Base-by-base conservation (phyloP, 1,140 invertebrate species). In the Brachionus manjavacas region DNA sequence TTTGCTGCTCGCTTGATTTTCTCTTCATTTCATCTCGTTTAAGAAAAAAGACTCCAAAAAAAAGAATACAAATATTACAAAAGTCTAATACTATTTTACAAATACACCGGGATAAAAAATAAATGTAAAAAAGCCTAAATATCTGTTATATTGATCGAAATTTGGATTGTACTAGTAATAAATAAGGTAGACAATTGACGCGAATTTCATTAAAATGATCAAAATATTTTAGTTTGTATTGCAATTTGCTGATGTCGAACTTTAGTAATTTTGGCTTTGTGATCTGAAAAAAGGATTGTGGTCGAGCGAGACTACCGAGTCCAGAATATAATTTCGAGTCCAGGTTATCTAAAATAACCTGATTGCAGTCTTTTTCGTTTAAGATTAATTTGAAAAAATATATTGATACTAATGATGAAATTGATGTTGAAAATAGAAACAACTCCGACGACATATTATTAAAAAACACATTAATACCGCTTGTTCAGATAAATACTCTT, bases 1-100 rank as follows among this genome's bases (percentile, higher is more conserved):
- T 25, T 49, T 46, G 16, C 25, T 76, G 39, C n/a, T 76, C 43
- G 43, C 49, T 76, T 20, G 72, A 20, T 76, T 76, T 76, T 76
- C 72, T 46, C 72, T 76, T 76, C 72, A 76, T 76, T 76, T 76
- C 72, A 76, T 76, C 52, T 76, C 72, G 52, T 25, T 76, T 49
- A 25, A 74, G 20, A 74, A 74, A n/a, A 43, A 43, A 74, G 28
- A 52, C 7, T 35, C 46, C 16, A 52, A 52, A 49, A 0, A 35
- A 35, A 35, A 60, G 25, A 60, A 60, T 60, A 60, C 52, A 9
- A 20, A 60, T 60, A 60, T 60, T 20, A 60, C 16, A 49, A 76
- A 76, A 52, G 12, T 25, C 43, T 76, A 76, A 76, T 49, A 25
- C 43, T 76, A 76, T 41, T 28, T 35, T 70, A 35, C 35, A 41